Evolutionary conservation across 2,113 vertebrate species (phyloP).

Genomic region (Albula goreensis): DNA sequence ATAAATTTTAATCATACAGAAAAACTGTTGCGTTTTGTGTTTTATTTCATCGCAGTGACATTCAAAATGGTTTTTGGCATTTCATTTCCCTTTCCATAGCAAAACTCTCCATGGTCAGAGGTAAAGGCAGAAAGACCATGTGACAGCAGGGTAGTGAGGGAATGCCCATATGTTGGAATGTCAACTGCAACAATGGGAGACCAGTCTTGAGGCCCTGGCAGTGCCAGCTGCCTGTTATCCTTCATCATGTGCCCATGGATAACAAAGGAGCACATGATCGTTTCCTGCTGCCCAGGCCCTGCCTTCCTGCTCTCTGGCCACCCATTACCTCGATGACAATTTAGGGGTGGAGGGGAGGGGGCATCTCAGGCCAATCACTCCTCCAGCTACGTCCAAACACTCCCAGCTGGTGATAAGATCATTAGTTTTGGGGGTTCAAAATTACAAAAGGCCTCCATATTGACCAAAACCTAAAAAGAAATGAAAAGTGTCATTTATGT

Average conservation of each 20-base stretch:
- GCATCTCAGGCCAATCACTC: neutral
- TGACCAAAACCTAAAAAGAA: no score
- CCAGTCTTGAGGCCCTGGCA: constrained; percentile 54
- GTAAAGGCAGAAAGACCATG: constrained; percentile 13
- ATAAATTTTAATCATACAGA: no score
- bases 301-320: neutral
- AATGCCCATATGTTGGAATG: constrained; percentile 41
- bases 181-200: constrained; percentile 38
- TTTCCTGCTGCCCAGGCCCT: constrained; percentile 12
- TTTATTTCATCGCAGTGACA: no score
- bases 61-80: no score
- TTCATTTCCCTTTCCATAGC: neutral
- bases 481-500: no score
- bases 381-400: neutral
- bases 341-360: neutral
- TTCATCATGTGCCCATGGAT: constrained; percentile 49
- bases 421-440: neutral
- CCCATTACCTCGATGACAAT: neutral
- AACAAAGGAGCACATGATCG: constrained; percentile 41
- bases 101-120: neutral
- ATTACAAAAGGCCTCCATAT: neutral
- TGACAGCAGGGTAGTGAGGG: constrained; percentile 44
- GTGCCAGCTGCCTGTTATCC: constrained; percentile 46
- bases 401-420: neutral
- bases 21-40: no score